Evolutionary conservation across 2,113 vertebrate genomes (phyloP).

Genomic region (Tachuris rubrigastra): DNA sequence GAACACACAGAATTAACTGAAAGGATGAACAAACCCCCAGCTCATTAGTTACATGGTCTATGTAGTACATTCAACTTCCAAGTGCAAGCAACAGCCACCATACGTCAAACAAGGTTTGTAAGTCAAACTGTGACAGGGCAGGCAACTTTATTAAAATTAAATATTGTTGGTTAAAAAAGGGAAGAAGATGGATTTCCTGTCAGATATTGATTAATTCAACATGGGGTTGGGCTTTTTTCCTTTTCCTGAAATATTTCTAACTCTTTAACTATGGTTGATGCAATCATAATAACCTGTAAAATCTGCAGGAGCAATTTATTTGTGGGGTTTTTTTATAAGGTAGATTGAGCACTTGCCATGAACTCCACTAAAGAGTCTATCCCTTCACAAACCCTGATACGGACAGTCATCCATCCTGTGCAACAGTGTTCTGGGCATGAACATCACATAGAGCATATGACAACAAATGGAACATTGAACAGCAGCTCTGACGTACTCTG

Average conservation of each 20-base stretch:
- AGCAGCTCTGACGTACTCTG: background rate
- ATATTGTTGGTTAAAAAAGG: background rate
- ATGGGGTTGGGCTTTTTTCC: rapidly evolving
- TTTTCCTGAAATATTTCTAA: background rate
- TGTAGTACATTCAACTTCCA: constrained; percentile 33
- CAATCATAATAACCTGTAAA: background rate
- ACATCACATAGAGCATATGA: background rate
- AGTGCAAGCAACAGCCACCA: constrained; percentile 1
- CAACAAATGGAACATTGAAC: background rate
- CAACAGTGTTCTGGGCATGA: background rate
- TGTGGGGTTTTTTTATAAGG: background rate
- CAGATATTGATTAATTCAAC: background rate
- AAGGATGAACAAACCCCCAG: constrained; percentile 60
- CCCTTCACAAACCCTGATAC: background rate
- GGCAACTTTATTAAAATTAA: background rate
- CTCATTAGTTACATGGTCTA: constrained; percentile 59
- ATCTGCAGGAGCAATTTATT: background rate
- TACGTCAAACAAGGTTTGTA: background rate
- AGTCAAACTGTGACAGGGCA: background rate
- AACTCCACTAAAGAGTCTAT: background rate
- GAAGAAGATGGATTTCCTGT: background rate
- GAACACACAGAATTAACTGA: constrained; percentile 83
- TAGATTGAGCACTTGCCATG: background rate
- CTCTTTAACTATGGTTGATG: background rate
- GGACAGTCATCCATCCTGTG: background rate